These are phyloP conservation scores for Novumbra hubbsi DNA, from an alignment of 2,797 vertebrate species.

Conservation along the genomic window DNA sequence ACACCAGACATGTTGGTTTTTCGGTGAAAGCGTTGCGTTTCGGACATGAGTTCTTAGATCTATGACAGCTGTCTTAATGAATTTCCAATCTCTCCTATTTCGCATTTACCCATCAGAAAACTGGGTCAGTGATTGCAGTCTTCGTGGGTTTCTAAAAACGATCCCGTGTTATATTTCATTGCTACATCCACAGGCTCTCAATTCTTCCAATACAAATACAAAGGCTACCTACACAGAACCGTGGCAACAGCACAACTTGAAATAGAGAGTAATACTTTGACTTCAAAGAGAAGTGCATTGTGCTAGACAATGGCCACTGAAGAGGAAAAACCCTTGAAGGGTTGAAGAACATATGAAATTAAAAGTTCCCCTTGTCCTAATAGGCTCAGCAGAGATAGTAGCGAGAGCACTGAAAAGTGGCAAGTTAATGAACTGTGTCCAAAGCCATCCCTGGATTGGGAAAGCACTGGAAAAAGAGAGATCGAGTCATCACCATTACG, in stretches of 20 bases:
- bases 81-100: constrained; percentile 16
- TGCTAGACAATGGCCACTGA: constrained; percentile 52
- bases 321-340: constrained; percentile 55
- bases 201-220: constrained; percentile 16
- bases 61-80: constrained; percentile 20
- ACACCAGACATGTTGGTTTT: not conserved
- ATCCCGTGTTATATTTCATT: not conserved
- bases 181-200: not conserved
- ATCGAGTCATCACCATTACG: constrained; percentile 75
- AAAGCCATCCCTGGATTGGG: constrained; percentile 70
- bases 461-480: constrained; percentile 66
- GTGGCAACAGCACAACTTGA: constrained; percentile 33
- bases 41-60: not conserved
- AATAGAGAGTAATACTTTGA: constrained; percentile 39
- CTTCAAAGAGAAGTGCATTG: constrained; percentile 39
- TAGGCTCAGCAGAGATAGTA: constrained; percentile 65
- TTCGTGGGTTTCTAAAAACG: constrained; percentile 16
- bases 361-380: constrained; percentile 73
- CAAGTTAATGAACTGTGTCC: constrained; percentile 77
- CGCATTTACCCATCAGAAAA: constrained; percentile 27
- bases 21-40: constrained; percentile 6
- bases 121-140: constrained; percentile 35
- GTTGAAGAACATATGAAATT: constrained; percentile 73
- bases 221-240: constrained; percentile 18
- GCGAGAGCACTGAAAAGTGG: constrained; percentile 57